A percentile compares a stretch with the other conserved stretches of the same genome.
Conservation (phyloP, 2,113 vertebrate species). For the Bufo bufo region DNA sequence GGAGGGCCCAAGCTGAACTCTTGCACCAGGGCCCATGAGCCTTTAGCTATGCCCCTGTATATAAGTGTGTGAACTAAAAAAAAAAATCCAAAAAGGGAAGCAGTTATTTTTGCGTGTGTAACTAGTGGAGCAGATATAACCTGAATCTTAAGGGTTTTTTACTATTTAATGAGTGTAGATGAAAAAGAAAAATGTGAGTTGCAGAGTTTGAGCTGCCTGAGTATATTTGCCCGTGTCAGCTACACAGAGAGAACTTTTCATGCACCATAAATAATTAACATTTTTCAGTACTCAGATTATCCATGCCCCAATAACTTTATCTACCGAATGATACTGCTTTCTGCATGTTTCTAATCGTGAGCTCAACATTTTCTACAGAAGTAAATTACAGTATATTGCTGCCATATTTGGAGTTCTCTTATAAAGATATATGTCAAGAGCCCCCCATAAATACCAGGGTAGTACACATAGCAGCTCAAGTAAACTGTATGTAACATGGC, state of each 20-base stretch:
- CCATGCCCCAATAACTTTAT: constrained; percentile 41
- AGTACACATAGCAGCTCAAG: too few relatives aligned
- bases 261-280: constrained; percentile 37
- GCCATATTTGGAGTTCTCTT: background rate
- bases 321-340: background rate
- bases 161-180: constrained; percentile 32
- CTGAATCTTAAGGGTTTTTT: background rate
- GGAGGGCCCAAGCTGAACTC: too few relatives aligned
- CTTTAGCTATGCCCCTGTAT: too few relatives aligned
- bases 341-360: background rate
- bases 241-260: background rate
- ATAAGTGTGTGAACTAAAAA: too few relatives aligned
- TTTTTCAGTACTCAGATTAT: constrained; percentile 27
- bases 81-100: background rate
- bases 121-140: background rate
- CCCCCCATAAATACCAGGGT: too few relatives aligned
- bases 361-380: background rate
- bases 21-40: too few relatives aligned
- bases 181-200: background rate
- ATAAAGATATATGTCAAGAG: background rate
- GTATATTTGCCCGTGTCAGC: background rate
- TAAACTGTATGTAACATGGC: too few relatives aligned
- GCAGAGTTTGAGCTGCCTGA: background rate
- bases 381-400: background rate
- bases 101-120: background rate